Base-by-base conservation (phyloP, 2,113 vertebrate genomes). In the Leuciscus idus region DNA sequence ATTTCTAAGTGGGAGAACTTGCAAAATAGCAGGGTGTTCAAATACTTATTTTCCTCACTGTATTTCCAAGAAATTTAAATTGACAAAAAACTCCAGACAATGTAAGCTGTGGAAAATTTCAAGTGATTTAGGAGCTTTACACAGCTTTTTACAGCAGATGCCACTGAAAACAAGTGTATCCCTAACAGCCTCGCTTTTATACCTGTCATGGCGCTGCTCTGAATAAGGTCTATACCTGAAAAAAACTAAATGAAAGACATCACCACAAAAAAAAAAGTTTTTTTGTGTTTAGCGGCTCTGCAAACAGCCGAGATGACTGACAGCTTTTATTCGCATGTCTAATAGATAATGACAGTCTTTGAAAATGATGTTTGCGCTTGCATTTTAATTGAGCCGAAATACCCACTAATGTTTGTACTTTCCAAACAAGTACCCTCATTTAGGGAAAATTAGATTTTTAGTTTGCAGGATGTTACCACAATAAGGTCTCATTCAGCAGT, bases 371-470 rank as follows among this genome's bases (percentile, higher is more conserved):
- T 94, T 92, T 95, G 91, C 93, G 93, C 90, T 91, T 90, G 95
- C 91, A 90, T 92, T 93, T 93, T 94, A 95, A 95, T 95, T 95
- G 93, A 93, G 50, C 92, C 89, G 90, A 95, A 95, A 95, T 94
- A 93, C 89, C 93, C 87, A 86, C 93, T 95, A 95, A 96, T 96
- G 95, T 96, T 94, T 94, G 92, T 94, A 91, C 93, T 95, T 96
- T 96, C 93, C 90, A 87, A 92, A 81, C 94, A 91, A 95, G 95
- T 94, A 90, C 89, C 93, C 96, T 96, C 90, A 96, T 96, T 96
- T 95, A 94, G 94, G 94, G 94, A 94, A 95, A 95, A 97, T 96
- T 95, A 96, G 92, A 96, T 97, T 96, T 97, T 94, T 92, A 95
- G 96, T 96, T 96, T 95, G 95, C 95, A 95, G 94, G 94, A 96